Conservation (phyloP, 53 echinoderm and acorn worm species). For the Zoroaster sp. region DNA sequence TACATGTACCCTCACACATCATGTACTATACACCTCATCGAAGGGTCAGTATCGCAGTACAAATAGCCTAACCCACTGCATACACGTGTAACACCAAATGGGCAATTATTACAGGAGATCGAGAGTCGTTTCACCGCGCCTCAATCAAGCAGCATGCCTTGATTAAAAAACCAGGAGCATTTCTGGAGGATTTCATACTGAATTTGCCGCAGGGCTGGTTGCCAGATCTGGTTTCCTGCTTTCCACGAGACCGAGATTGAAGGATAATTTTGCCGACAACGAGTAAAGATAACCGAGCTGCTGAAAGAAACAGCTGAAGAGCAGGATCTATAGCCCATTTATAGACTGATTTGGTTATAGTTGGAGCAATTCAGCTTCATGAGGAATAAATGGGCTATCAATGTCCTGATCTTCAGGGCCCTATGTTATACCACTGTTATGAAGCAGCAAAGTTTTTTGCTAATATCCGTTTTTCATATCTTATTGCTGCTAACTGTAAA, state of each 20-base stretch:
- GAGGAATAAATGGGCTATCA: too few species aligned
- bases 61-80: neutral
- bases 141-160: neutral
- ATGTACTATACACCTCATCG: neutral
- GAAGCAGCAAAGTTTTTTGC: too few species aligned
- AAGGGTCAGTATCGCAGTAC: neutral
- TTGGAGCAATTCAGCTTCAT: neutral
- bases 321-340: neutral
- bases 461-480: too few species aligned
- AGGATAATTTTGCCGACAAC: neutral
- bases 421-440: too few species aligned
- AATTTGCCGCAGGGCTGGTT: neutral
- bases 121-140: neutral
- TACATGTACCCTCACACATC: neutral
- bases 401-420: too few species aligned
- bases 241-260: neutral
- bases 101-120: neutral
- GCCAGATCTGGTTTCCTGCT: neutral
- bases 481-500: too few species aligned
- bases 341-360: neutral
- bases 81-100: neutral
- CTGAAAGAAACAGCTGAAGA: neutral
- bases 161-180: neutral
- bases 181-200: neutral
- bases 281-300: neutral